Evolutionary conservation across 2,888 invertebrate species (phyloP).

Genomic region (Nymphalis c-album): DNA sequence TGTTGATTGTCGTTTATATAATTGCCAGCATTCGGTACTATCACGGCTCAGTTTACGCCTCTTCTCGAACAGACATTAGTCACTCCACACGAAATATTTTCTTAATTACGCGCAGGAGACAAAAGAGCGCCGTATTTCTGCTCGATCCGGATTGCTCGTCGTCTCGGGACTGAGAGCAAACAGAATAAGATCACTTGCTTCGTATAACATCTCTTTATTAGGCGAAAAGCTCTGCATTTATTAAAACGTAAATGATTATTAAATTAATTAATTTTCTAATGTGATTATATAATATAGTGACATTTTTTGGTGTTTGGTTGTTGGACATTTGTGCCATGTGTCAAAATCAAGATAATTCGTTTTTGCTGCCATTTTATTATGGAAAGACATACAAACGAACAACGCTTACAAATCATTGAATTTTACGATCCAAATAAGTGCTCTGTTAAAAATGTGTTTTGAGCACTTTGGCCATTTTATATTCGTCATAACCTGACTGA

Average conservation of each 20-base stretch:
- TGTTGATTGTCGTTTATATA: conserved; percentile 76
- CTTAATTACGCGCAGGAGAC: conserved; percentile 59
- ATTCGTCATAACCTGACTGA: too few species aligned
- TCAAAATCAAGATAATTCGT: too few species aligned
- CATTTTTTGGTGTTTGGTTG: too few species aligned
- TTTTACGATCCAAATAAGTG: too few species aligned
- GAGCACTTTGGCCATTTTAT: too few species aligned
- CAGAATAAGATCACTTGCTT: conserved; percentile 25
- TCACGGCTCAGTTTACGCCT: conserved; percentile 53
- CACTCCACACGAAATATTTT: conserved; percentile 62
- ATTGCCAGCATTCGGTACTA: conserved; percentile 68
- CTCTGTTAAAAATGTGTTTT: too few species aligned
- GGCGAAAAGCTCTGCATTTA: neutral
- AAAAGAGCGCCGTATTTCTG: conserved; percentile 52
- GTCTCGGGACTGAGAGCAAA: conserved; percentile 29
- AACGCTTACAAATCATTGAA: too few species aligned
- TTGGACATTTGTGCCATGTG: too few species aligned
- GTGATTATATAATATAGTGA: neutral
- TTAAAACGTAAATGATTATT: conserved; percentile 1
- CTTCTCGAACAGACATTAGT: conserved; percentile 61
- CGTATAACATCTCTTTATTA: neutral
- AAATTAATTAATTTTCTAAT: neutral
- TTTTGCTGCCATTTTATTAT: too few species aligned
- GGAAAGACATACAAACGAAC: too few species aligned
- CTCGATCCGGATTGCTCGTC: conserved; percentile 47